Conservation (phyloP, 30 jellyfish, hydroid and myxozoan species). For the Pseudorhiza aurosa region DNA sequence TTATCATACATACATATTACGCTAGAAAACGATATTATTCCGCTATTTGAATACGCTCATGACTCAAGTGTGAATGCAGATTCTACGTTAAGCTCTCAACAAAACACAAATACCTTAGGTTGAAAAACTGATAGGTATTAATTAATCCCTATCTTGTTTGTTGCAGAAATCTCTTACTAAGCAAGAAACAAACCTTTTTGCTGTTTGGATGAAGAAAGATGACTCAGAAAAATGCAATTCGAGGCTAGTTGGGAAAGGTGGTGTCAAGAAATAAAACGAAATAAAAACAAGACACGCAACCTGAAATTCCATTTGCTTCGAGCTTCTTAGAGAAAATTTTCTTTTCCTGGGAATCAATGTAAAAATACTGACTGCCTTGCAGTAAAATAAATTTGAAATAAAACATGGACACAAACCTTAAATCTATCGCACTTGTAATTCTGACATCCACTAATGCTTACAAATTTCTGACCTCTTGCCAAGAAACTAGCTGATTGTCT, state of each 20-base stretch:
- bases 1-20: no score
- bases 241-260: constrained; percentile 1
- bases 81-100: no score
- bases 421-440: no score
- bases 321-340: not conserved
- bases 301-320: constrained; percentile 1
- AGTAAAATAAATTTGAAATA: not conserved
- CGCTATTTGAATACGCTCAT: no score
- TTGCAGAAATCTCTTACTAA: constrained; percentile 16
- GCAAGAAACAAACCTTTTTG: constrained; percentile 11
- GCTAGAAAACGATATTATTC: no score
- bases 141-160: not conserved
- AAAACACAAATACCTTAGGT: no score
- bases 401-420: not conserved
- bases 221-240: not conserved
- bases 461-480: no score
- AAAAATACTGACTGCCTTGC: not conserved
- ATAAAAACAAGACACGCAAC: not conserved
- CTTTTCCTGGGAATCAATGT: constrained; percentile 12
- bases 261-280: constrained; percentile 2
- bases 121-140: no score
- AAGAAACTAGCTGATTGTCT: no score
- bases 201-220: constrained; percentile 44
- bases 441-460: no score
- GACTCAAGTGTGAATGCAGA: no score